Conservation (phyloP, 2,113 vertebrate species). For the Ceyx melanurus region DNA sequence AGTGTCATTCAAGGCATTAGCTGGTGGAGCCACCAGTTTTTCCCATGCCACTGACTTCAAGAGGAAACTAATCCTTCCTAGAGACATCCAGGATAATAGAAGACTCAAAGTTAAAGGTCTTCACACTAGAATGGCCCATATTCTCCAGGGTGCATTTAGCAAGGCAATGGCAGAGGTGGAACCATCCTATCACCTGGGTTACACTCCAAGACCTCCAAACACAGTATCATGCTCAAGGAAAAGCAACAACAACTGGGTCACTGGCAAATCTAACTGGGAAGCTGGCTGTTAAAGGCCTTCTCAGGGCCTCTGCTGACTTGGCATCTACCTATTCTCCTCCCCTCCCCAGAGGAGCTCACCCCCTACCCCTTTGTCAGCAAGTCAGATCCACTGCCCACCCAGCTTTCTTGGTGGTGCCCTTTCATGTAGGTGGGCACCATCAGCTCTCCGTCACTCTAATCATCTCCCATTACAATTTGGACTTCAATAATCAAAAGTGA, state of each 20-base stretch:
- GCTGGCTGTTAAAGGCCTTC: not conserved
- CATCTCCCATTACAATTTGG: not conserved
- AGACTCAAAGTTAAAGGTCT: not conserved
- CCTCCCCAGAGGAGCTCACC: not conserved
- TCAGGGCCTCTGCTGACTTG: not conserved
- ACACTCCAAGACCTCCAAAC: not conserved
- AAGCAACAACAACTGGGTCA: not conserved
- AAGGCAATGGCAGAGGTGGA: not conserved
- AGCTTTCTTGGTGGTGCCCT: not conserved
- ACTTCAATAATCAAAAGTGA: not conserved
- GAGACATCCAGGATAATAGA: accelerated
- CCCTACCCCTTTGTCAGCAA: accelerated
- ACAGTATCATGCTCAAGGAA: not conserved
- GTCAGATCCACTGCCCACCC: not conserved
- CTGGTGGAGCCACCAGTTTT: not conserved
- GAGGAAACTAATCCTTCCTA: not conserved
- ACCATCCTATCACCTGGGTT: accelerated
- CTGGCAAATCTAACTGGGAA: not conserved
- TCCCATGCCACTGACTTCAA: not conserved
- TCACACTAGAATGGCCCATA: accelerated
- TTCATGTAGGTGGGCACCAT: not conserved
- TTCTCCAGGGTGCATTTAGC: not conserved
- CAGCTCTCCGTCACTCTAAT: not conserved
- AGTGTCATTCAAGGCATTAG: not conserved
- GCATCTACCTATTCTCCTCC: not conserved